Base-by-base conservation (phyloP, 2,797 vertebrate species). In the Xiphorhynchus erythropygius region DNA sequence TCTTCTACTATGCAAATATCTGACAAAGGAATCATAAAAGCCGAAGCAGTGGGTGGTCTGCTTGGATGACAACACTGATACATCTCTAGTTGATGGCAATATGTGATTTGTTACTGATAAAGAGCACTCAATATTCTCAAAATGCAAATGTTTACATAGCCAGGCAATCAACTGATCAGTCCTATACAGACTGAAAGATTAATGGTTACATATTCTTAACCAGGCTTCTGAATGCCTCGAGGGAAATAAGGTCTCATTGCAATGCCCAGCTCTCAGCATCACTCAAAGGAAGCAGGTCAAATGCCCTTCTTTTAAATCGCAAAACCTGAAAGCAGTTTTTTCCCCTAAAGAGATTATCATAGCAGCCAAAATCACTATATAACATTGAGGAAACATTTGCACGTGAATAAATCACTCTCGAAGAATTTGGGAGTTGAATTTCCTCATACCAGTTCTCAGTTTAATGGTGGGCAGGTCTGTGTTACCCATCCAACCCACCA, bases 31-130 rank as follows among this genome's bases (percentile, higher is more conserved):
- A 84, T 78, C 68, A 69, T 30, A 82, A 89, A 76, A 93, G 60
- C 59, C 64, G 79, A 90, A 69, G 56, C 44, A 88, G 37, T 39
- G 44, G 83, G 93, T 84, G 83, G 46, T 69, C 80, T 91, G 65
- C 90, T 50, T 52, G 69, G 59, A 74, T 84, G 70, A 67, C 80
- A 84, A 27, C 59, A 33, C 50, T 16, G n/a, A 69, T 69, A 65
- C 35, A 64, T 63, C 47, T 84, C 57, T 18, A 69, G 75, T 3
- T 63, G 44, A 84, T 84, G 71, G 74, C 84, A 87, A 53, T 63
- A 76, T 32, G 62, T 27, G 65, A 91, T 89, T 90, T 89, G 79
- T 75, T 81, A 84, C 87, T 81, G 69, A 81, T 86, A 91, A 94
- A 91, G 46, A 91, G 14, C 76, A 78, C 73, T 81, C 84, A 24